phyloP scores from a whole-genome alignment of 2,113 vertebrate genomes.

The Hyperopisus bebe region DNA sequence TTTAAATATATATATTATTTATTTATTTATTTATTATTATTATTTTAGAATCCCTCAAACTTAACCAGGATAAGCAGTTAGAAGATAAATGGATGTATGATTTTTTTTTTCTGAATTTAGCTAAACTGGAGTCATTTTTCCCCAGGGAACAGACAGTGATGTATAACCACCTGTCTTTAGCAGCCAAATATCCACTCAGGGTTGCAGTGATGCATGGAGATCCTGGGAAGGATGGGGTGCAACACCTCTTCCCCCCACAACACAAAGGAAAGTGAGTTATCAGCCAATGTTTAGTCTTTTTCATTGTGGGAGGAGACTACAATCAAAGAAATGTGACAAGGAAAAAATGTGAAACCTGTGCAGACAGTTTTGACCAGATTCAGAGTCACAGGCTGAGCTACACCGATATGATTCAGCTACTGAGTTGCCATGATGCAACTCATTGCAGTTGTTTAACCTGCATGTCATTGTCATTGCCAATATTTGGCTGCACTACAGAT shows the following conservation, averaged over 20 bases:
- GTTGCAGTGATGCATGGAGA: not conserved
- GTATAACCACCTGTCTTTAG: not conserved
- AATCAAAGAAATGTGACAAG: not conserved
- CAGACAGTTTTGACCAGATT: not conserved
- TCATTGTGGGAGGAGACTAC: not conserved
- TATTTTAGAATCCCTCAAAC: not conserved
- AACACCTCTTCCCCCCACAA: not conserved
- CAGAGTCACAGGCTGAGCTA: not conserved
- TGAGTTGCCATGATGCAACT: not conserved
- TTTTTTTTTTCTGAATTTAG: not conserved
- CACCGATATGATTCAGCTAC: not conserved
- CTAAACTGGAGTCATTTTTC: not conserved
- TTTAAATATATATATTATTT: no score
- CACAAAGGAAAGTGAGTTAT: not conserved
- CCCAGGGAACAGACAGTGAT: not conserved
- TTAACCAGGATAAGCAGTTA: not conserved
- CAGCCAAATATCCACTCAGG: constrained; percentile 6
- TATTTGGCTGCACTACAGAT: not conserved
- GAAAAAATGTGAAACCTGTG: not conserved
- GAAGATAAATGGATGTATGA: not conserved
- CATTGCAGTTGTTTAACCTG: not conserved
- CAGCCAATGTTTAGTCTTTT: not conserved
- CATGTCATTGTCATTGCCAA: not conserved
- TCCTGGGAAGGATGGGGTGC: not conserved
- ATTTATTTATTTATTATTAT: no score